Evolutionary conservation across 2,888 invertebrate genomes (phyloP), one percentile per base, ranked within the genome.

Genomic region (Caenorhabditis sp.): DNA sequence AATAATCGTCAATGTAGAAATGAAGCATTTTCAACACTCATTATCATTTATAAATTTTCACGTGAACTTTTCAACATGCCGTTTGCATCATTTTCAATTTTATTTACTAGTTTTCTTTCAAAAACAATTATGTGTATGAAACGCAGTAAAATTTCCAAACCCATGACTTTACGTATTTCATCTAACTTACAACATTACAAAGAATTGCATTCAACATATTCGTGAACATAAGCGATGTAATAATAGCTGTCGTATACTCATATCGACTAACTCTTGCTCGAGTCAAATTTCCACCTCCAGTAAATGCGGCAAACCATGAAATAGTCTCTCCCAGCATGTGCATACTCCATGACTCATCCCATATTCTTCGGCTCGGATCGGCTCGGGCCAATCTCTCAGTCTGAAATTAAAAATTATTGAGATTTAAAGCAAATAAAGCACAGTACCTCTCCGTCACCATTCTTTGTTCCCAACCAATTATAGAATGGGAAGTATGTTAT

Each of bases 391-490:
- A 36, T 62, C 81, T 25, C 56, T 78, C 78, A 8, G 78, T 76
- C 58, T 71, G 43, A 61, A 57, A 57, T 10, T 21, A 26, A 26
- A 4, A 26, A 27, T 27, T 57, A n/a, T n/a, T n/a, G n/a, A n/a
- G n/a, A n/a, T n/a, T n/a, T n/a, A n/a, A n/a, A n/a, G n/a, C n/a
- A n/a, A n/a, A n/a, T n/a, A n/a, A n/a, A n/a, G n/a, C n/a, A n/a
- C n/a, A 20, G 21, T 17, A 77, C 77, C 68, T 80, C 66, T 62
- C 83, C 83, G 63, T 83, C 81, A 25, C 81, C 81, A 43, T 80
- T 80, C 53, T 75, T 79, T 0, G 73, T 73, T 20, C 83, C 83
- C 5, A 83, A 52, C 83, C 83, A 82, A 50, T 80, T 82, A 52
- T 79, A 64, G 27, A 83, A 77, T 2, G 79, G 75, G 67, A 83